Evolutionary conservation across 2,888 invertebrate species (phyloP).

Genomic region (Julus scandinavius): DNA sequence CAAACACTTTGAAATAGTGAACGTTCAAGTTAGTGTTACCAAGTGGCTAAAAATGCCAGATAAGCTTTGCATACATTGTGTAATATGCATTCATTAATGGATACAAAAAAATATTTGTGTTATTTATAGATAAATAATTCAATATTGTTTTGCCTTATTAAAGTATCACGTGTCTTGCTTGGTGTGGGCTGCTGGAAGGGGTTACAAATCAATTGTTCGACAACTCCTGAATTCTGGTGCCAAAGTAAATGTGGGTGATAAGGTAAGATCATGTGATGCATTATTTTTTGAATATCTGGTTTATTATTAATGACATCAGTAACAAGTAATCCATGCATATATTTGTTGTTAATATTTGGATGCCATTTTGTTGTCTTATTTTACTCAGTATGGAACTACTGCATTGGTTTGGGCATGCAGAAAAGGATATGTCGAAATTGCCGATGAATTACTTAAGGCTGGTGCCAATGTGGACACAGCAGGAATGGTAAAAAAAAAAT

Average conservation of each 20-base stretch:
- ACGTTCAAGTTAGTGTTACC: background rate
- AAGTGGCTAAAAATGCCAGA: background rate
- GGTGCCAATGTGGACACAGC: slow-evolving; percentile 91
- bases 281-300: too few relatives aligned
- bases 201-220: slow-evolving; percentile 85
- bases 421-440: slow-evolving; percentile 87
- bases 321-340: too few relatives aligned
- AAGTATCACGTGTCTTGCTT: slow-evolving; percentile 88
- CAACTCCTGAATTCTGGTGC: slow-evolving; percentile 86
- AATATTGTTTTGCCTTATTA: slow-evolving; percentile 56
- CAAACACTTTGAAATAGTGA: too few relatives aligned
- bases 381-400: slow-evolving; percentile 86
- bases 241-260: slow-evolving; percentile 95
- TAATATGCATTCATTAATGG: too few relatives aligned
- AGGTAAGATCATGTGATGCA: slow-evolving; percentile 67
- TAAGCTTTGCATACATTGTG: background rate
- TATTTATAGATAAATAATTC: background rate
- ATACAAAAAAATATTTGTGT: too few relatives aligned
- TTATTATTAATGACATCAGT: too few relatives aligned
- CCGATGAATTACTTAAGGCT: slow-evolving; percentile 81
- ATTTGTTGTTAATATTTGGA: too few relatives aligned
- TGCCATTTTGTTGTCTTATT: background rate
- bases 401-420: slow-evolving; percentile 96
- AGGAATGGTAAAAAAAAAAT: slow-evolving; percentile 77
- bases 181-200: slow-evolving; percentile 95